A percentile compares a stretch with the other conserved stretches of the same genome.
Conservation (phyloP, 2,888 invertebrate species). For the Spilarctia lutea region DNA sequence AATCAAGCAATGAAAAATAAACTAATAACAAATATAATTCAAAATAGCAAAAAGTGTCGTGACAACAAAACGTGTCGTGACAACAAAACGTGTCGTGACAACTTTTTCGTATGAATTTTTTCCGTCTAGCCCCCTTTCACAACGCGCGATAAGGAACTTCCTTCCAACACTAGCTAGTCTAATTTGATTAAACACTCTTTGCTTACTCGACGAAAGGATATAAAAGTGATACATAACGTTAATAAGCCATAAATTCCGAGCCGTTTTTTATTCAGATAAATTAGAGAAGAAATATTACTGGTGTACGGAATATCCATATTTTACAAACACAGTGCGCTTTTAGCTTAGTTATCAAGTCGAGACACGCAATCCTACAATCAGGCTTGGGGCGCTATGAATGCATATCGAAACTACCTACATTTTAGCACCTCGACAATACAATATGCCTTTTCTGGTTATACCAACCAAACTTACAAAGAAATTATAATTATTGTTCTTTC, state of each 20-base stretch:
- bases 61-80: too few species aligned
- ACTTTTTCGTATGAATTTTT: too few species aligned
- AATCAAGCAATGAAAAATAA: too few species aligned
- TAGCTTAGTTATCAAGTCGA: conserved; percentile 74
- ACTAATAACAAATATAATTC: too few species aligned
- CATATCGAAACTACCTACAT: conserved; percentile 73
- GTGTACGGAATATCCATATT: conserved; percentile 62
- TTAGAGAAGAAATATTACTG: conserved; percentile 41
- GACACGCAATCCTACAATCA: conserved; percentile 81
- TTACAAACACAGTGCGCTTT: conserved; percentile 66
- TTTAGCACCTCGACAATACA: conserved; percentile 77
- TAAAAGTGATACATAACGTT: conserved; percentile 40
- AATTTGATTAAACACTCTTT: conserved; percentile 29
- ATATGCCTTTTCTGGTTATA: conserved; percentile 62
- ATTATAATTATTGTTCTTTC: conserved; percentile 54
- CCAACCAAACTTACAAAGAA: conserved; percentile 51
- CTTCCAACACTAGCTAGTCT: conserved; percentile 24
- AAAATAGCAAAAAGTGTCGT: too few species aligned
- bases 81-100: too few species aligned
- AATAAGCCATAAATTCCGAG: conserved; percentile 40
- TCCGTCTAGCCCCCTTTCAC: too few species aligned
- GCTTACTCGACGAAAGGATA: conserved; percentile 26
- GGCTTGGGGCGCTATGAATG: conserved; percentile 68
- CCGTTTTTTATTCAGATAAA: conserved; percentile 35
- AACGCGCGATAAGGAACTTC: too few species aligned